Conservation (phyloP, 2,113 vertebrate species). For the Callaeas wilsoni region DNA sequence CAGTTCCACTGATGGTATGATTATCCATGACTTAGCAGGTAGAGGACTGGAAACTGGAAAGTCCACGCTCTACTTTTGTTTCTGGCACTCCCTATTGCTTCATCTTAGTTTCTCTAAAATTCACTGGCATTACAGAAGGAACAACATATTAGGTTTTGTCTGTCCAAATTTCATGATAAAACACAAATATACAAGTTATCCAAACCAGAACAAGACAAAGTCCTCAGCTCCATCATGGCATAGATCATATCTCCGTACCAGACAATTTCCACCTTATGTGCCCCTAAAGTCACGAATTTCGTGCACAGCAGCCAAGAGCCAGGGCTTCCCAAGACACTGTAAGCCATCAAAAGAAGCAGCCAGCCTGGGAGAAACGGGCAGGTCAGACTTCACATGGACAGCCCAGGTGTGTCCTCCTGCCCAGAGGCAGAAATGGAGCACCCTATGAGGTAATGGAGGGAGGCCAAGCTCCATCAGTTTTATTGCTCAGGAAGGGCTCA, state of each 20-base stretch:
- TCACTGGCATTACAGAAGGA: neutral
- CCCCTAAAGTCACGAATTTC: neutral
- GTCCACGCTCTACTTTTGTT: neutral
- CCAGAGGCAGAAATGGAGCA: neutral
- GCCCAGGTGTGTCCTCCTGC: neutral
- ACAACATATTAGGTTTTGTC: neutral
- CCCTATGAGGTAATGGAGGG: neutral
- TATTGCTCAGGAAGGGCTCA: neutral
- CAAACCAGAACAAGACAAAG: neutral
- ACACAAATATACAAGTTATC: neutral
- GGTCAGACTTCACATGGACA: neutral
- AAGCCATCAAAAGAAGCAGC: neutral
- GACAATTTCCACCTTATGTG: neutral
- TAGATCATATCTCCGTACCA: fast-evolving
- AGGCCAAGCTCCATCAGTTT: neutral
- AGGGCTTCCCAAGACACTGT: neutral
- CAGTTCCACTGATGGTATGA: neutral
- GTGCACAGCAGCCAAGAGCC: neutral
- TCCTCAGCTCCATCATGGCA: neutral
- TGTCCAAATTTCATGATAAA: neutral
- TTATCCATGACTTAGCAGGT: neutral
- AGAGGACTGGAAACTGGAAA: neutral
- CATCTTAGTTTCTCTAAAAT: neutral
- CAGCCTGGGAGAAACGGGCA: neutral
- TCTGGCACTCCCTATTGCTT: neutral